A percentile compares a stretch with the other conserved stretches of the same genome.
phyloP scores from a whole-genome alignment of 2,113 vertebrate genomes.

The Monopterus albus region DNA sequence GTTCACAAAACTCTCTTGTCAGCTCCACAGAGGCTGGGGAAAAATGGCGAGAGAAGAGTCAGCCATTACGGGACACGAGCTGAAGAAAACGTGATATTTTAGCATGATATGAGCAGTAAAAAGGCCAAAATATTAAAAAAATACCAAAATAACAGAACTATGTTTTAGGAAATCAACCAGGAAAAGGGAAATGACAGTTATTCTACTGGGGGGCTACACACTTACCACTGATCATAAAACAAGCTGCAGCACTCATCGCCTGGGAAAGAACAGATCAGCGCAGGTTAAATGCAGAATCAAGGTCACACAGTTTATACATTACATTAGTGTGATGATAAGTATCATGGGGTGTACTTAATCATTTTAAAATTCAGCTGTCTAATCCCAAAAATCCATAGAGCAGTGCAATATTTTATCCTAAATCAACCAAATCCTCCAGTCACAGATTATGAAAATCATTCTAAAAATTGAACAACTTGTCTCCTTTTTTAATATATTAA shows the following conservation, averaged over 20 bases:
- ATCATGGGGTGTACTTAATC: slow-evolving; percentile 31
- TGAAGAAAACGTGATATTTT: slow-evolving; percentile 1
- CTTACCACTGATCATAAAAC: slow-evolving; percentile 97
- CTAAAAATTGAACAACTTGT: slow-evolving; percentile 12
- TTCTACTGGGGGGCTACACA: background rate
- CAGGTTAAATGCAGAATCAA: slow-evolving; percentile 39
- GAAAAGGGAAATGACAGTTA: background rate
- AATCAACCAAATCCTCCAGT: slow-evolving; percentile 41
- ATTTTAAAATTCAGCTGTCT: slow-evolving; percentile 57
- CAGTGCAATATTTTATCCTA: slow-evolving; percentile 30
- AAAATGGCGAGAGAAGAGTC: background rate
- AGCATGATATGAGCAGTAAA: background rate
- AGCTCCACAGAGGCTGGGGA: slow-evolving; percentile 87
- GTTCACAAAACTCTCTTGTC: slow-evolving; percentile 93
- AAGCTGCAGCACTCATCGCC: slow-evolving; percentile 98
- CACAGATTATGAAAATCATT: slow-evolving; percentile 58
- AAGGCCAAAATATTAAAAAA: background rate
- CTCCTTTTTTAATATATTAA: slow-evolving; percentile 17
- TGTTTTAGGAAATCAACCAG: background rate
- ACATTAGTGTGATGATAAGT: slow-evolving; percentile 49
- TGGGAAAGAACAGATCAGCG: slow-evolving; percentile 70
- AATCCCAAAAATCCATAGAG: slow-evolving; percentile 62
- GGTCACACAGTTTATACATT: slow-evolving; percentile 38
- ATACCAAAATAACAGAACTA: background rate
- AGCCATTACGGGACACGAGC: background rate